A percentile compares a stretch with the other conserved stretches of the same genome.
These are phyloP conservation scores for Patella caerulea DNA, from an alignment of 2,888 invertebrate genomes.

Conservation along the genomic window DNA sequence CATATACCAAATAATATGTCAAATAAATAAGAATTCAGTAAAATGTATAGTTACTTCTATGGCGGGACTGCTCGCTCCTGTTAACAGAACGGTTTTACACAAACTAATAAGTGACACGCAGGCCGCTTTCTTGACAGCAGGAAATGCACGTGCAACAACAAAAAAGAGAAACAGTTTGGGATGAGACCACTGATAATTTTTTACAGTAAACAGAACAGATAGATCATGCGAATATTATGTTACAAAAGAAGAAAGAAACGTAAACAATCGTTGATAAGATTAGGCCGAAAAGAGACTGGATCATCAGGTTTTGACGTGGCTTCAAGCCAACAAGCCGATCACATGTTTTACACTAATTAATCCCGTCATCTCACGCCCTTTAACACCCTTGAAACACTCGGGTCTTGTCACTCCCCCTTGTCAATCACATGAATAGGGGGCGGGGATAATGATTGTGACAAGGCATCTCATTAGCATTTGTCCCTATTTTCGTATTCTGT, in stretches of 20 bases:
- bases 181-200: too few relatives aligned
- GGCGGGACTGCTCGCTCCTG: too few relatives aligned
- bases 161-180: too few relatives aligned
- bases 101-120: too few relatives aligned
- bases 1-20: too few relatives aligned
- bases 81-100: too few relatives aligned
- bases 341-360: conserved; percentile 12
- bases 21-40: too few relatives aligned
- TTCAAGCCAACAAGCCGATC: conserved; percentile 11
- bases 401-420: neutral
- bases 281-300: neutral
- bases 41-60: too few relatives aligned
- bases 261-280: conserved; percentile 2
- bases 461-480: conserved; percentile 1
- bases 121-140: too few relatives aligned
- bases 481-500: too few relatives aligned
- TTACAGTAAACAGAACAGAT: too few relatives aligned
- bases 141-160: too few relatives aligned
- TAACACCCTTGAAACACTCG: neutral
- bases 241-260: neutral
- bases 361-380: neutral
- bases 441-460: neutral
- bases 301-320: neutral
- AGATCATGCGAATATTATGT: neutral
- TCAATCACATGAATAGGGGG: neutral